Evolutionary conservation across 2,888 invertebrate species (phyloP), one percentile per base, ranked within the genome.

Genomic region (Yponomeuta malinellus): DNA sequence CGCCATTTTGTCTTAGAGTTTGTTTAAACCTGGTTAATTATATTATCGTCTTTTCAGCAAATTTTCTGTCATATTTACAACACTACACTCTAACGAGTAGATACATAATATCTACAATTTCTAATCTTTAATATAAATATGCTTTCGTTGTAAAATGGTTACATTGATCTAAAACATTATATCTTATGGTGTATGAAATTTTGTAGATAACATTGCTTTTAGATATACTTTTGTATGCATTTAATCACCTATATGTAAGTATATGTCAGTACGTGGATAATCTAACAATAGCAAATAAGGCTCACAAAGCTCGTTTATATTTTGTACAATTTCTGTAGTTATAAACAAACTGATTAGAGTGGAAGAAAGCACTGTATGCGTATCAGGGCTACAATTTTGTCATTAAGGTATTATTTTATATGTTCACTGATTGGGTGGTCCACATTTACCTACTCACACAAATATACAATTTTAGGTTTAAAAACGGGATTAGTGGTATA

Each of bases 1-100:
- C 63, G 69, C 69, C 69, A 63, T 69, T 69, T 69, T 69, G 63
- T 63, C n/a, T 29, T 31, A 65, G 1, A 10, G 6, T 12, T 59
- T 59, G 43, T 43, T n/a, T 59, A 66, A 52, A 33, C 52, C 9
- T 48, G 68, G 12, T 12, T 29, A 67, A n/a, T 37, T 59, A 31
- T 63, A 12, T 84, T 84, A 85, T 86, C 83, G 84, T 85, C 85
- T 72, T 79, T 73, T 79, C 84, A 86, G 85, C 85, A 84, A 79
- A 75, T 70, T 77, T 76, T 71, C 73, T 74, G 72, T 48, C 70
- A 73, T 81, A 81, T 83, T 75, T 83, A 84, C 81, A 83, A 71
- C 71, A 71, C 74, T 74, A 73, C 43, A 37, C 2, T 37, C 3
- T 72, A 70, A 9, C 15, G 52, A 71, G 43, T 71, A 23, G 23